Evolutionary conservation across 2,888 invertebrate species (phyloP), one percentile per base, ranked within the genome.

Genomic region (Gisinianus flammeolus): DNA sequence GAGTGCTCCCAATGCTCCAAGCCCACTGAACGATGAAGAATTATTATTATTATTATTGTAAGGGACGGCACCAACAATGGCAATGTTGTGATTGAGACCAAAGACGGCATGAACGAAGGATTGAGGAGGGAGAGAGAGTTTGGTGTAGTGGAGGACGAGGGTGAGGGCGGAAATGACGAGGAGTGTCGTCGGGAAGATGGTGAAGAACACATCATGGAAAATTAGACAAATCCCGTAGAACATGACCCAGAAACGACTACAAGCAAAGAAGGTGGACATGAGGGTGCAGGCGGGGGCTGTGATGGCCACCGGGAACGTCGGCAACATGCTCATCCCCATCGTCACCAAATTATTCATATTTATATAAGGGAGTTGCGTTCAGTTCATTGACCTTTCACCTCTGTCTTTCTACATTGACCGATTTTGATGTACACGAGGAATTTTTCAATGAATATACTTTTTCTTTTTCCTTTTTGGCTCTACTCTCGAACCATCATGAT

Each of bases 211-310:
- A n/a, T 72, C 72, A 52, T 54, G 54, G 33, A 72, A 58, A 12
- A 72, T 52, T 1, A 72, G 72, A 52, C 58, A 58, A 12, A 72
- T 16, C 0, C 54, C 72, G 33, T 72, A 72, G 22, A 72, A 72
- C 19, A 72, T n/a, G 26, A 72, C n/a, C 72, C 72, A 72, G 28
- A 72, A 72, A 1, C 72, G 30, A 33, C 72, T 72, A 24, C 72
- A 72, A 5, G 72, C 54, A 3, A 58, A 30, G 24, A 72, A 72
- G 1, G 58, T 72, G 4, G n/a, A 24, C 2, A n/a, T 31, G 1
- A 72, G 26, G 58, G 54, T 72, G 3, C 22, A 19, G 8, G 35
- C 33, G 8, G 56, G 24, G 22, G 22, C 33, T 10, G 19, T 8
- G 1, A 54, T 31, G 3, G 58, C 4, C 24, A 54, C 19, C 0